Evolutionary conservation across 2,113 vertebrate genomes (phyloP), one percentile per base, ranked within the genome.

Genomic region (Vidua chalybeata): DNA sequence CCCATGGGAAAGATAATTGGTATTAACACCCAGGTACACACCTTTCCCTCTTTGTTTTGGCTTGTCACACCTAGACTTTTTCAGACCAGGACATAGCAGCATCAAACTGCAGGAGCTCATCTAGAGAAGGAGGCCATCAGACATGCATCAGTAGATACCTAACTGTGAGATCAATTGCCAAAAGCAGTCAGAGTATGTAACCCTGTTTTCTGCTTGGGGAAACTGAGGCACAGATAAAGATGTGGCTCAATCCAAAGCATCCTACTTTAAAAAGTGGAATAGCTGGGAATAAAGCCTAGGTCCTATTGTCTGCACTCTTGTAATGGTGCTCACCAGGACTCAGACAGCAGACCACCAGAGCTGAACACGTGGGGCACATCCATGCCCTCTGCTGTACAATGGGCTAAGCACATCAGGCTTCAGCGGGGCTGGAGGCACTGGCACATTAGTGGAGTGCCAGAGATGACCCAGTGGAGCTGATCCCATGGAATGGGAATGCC

Each of bases 141-240:
- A 13, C 33, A n/a, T 3, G 8, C 39, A 28, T 58, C 39, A 35
- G 20, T 33, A 52, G 41, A 22, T 16, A 83, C 26, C 20, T 48
- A 78, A 55, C 24, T 48, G 26, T 2, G 0, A 49, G 67, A 79
- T 73, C 67, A 69, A 11, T 35, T 91, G 59, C 43, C 43, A 83
- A 86, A 76, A 84, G 15, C 30, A 72, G 46, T 17, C 39, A 56
- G 73, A 78, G 14, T 37, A 43, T 15, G 16, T 51, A 78, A 74
- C 35, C 33, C 19, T 78, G 9, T 41, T 76, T 87, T 84, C 48
- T 80, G 27, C 31, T 43, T 52, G 54, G 73, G 59, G 64, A 96
- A 95, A 88, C 75, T 64, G 79, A 94, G 92, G 75, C 75, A 92
- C 1, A 1, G 63, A n/a, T 67, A 15, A 88, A 76, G 35, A 83